A percentile compares a stretch with the other conserved stretches of the same genome.
These are phyloP conservation scores for Pseudopleuronectes americanus DNA, from an alignment of 2,797 vertebrate species.

Conservation along the genomic window DNA sequence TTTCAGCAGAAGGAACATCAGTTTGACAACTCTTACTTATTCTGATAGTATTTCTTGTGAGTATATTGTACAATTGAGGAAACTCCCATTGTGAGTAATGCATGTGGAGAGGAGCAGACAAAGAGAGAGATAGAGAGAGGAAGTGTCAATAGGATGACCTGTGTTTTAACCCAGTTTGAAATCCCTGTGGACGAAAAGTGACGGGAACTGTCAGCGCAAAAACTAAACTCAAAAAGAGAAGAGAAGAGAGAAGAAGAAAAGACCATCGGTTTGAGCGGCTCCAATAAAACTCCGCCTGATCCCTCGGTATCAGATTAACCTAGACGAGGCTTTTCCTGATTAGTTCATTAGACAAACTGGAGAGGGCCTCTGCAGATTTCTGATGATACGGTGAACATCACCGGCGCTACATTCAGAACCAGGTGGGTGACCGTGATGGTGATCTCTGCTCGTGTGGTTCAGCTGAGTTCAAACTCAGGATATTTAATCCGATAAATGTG, in stretches of 20 bases:
- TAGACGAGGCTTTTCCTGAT: constrained; percentile 48
- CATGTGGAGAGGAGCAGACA: constrained; percentile 19
- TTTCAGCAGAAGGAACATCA: constrained; percentile 9
- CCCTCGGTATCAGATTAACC: constrained; percentile 63
- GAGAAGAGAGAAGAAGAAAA: not conserved
- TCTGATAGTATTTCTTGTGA: constrained; percentile 17
- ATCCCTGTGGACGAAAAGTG: constrained; percentile 20
- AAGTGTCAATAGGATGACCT: constrained; percentile 32
- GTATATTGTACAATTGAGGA: constrained; percentile 25
- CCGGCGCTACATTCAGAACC: constrained; percentile 8
- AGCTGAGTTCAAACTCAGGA: constrained; percentile 28
- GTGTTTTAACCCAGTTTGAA: constrained; percentile 39
- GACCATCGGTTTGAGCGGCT: constrained; percentile 23
- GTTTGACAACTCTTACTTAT: constrained; percentile 36
- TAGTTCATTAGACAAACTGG: constrained; percentile 62
- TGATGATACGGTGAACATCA: constrained; percentile 54
- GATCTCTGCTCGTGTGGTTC: constrained; percentile 55
- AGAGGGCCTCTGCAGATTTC: constrained; percentile 46
- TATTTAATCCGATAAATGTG: constrained; percentile 38
- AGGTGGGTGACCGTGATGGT: constrained; percentile 8
- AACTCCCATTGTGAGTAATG: constrained; percentile 11
- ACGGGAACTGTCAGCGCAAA: constrained; percentile 4
- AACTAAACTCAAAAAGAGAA: not conserved
- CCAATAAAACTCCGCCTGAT: constrained; percentile 55
- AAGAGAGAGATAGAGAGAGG: not conserved